phyloP scores from a whole-genome alignment of 2,113 vertebrate genomes.

The Butorides virescens region DNA sequence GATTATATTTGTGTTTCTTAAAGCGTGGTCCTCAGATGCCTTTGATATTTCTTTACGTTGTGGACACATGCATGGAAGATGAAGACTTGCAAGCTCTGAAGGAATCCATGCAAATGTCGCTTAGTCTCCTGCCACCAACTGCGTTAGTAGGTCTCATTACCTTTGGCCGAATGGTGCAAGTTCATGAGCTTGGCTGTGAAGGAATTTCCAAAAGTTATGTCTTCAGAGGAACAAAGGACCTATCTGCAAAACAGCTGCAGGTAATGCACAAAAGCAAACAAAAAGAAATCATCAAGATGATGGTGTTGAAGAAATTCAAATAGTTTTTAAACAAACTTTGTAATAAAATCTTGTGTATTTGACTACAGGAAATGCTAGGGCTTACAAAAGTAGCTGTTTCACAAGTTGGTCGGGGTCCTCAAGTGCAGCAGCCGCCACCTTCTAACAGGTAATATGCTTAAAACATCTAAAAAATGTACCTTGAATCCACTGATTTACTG shows the following conservation, averaged over 20 bases:
- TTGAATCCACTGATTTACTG: neutral
- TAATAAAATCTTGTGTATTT: neutral
- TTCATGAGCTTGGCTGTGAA: constrained; percentile 96
- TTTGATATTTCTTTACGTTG: constrained; percentile 95
- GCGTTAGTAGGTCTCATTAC: constrained; percentile 96
- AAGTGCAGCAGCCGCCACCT: constrained; percentile 84
- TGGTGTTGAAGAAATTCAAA: neutral
- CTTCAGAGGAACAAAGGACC: constrained; percentile 95
- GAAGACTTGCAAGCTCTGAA: constrained; percentile 97
- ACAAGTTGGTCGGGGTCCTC: constrained; percentile 85
- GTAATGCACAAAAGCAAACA: constrained; percentile 58
- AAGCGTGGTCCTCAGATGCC: constrained; percentile 97
- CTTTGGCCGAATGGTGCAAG: constrained; percentile 97
- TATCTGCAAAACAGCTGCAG: constrained; percentile 96
- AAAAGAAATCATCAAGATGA: neutral
- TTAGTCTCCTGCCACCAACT: constrained; percentile 92
- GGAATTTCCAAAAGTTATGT: constrained; percentile 98
- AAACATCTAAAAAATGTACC: neutral
- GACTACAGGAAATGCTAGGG: constrained; percentile 90
- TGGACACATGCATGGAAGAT: constrained; percentile 99
- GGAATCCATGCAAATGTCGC: constrained; percentile 97
- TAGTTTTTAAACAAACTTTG: neutral
- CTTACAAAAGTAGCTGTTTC: constrained; percentile 86
- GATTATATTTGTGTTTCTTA: constrained; percentile 26
- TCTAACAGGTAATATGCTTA: constrained; percentile 86